These are phyloP conservation scores for Protophormia terraenovae DNA, from an alignment of 2,888 invertebrate genomes.

Conservation along the genomic window DNA sequence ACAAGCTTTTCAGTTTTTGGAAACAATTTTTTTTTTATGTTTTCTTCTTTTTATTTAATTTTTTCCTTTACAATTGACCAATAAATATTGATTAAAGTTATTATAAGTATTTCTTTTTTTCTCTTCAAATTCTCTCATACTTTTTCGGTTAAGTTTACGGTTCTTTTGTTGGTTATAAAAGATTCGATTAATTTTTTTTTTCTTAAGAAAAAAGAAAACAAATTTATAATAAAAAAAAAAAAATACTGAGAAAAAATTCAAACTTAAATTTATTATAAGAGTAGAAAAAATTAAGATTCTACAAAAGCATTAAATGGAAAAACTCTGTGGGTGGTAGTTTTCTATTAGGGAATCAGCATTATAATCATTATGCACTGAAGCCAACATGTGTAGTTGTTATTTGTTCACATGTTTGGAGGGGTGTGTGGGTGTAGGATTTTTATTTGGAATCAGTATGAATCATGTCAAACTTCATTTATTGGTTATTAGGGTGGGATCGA, in stretches of 20 bases:
- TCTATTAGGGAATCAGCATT: background rate
- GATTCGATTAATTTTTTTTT: background rate
- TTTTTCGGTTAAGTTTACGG: background rate
- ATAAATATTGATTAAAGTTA: conserved; percentile 65
- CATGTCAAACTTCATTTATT: background rate
- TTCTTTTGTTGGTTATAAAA: background rate
- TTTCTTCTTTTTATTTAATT: background rate
- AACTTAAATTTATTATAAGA: conserved; percentile 23
- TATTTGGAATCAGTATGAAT: background rate
- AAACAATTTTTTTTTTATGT: background rate
- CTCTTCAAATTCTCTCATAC: background rate
- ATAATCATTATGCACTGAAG: background rate
- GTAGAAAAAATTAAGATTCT: background rate
- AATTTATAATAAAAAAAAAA: background rate
- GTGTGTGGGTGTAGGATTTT: background rate
- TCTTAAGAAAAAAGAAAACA: background rate
- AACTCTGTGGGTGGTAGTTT: conserved; percentile 19
- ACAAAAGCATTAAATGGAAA: conserved; percentile 2
- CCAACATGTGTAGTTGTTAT: background rate
- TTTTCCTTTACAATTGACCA: conserved; percentile 55
- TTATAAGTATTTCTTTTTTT: conserved; percentile 26
- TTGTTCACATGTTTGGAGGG: background rate
- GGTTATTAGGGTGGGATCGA: background rate
- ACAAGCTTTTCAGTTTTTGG: conserved; percentile 3
- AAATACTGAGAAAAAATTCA: background rate